Evolutionary conservation across 2,888 invertebrate genomes (phyloP), one percentile per base, ranked within the genome.

Genomic region (Atethmia centrago): DNA sequence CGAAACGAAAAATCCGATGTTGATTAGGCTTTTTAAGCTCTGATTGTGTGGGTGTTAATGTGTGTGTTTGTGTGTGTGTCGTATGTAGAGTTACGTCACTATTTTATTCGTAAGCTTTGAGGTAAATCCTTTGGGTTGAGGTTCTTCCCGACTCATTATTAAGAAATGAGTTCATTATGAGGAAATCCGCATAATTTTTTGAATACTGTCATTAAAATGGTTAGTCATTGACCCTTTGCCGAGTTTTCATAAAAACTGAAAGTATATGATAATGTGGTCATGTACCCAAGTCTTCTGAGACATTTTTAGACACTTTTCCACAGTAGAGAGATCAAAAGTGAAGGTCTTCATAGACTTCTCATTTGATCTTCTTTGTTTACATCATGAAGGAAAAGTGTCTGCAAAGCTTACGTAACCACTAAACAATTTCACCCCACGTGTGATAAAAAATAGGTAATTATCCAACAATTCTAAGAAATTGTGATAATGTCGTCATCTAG

Each of bases 1-100:
- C 94, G 91, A 93, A 89, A 90, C 91, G 93, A 93, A 94, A 93
- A 94, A 93, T 93, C 92, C 91, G 88, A 84, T 86, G 92, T 94
- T 95, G 95, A 95, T 95, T 95, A 95, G 95, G 91, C 93, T 90
- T 94, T 95, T 95, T 91, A 90, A 88, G 83, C 84, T 87, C 85
- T 73, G 90, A 88, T 89, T 90, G 91, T 91, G 91, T 90, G 89
- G 67, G 88, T 89, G 82, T 73, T 76, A 77, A 75, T 76, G 77
- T 61, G 74, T 74, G 75, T 63, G 74, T 14, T 25, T 66, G 70
- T 66, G 71, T 75, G 66, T 71, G 77, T 76, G 62, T 56, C 65
- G 56, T 71, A 51, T 45, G 63, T 63, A 58, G 65, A n/a, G 36
- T 58, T 79, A 78, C 86, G 81, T 85, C 86, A 86, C 70, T 69